phyloP scores from a whole-genome alignment of 2,113 vertebrate genomes.

The Conger conger region DNA sequence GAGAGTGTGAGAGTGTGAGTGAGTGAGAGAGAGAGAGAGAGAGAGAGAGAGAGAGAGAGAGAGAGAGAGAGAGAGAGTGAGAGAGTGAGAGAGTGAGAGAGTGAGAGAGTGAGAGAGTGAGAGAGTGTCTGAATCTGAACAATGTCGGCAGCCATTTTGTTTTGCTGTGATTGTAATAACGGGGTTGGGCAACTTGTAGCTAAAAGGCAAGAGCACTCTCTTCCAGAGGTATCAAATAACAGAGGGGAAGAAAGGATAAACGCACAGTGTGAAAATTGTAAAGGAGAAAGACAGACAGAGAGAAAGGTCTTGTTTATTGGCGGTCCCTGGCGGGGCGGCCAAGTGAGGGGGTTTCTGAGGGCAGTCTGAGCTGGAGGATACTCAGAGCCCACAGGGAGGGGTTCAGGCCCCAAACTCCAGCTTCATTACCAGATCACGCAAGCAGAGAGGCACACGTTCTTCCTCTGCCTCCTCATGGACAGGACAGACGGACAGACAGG shows the following conservation, averaged over 20 bases:
- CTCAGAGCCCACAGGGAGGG: background rate
- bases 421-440: background rate
- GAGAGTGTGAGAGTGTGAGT: slow-evolving; percentile 1
- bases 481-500: background rate
- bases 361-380: background rate
- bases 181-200: background rate
- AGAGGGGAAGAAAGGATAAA: background rate
- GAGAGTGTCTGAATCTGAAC: slow-evolving; percentile 6
- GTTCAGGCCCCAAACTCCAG: background rate
- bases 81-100: background rate
- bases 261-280: background rate
- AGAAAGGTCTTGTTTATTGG: background rate
- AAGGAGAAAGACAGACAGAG: background rate
- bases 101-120: background rate
- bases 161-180: background rate
- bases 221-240: background rate
- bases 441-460: background rate
- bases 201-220: background rate
- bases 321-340: background rate
- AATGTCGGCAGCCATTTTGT: background rate
- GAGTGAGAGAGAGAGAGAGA: background rate
- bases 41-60: too few species aligned
- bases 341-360: background rate
- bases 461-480: background rate
- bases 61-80: background rate